Evolutionary conservation across 2,113 vertebrate genomes (phyloP).

Genomic region (zebrafish (Danio rerio)): GRCz12tu NC_133182.1:19738501-19739000

Average conservation of each 20-base stretch:
- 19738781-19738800: slow-evolving; percentile 76
- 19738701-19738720: slow-evolving; percentile 80
- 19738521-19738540: too few species aligned
- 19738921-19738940: too few species aligned
- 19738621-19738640: background rate
- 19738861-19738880: too few species aligned
- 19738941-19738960: too few species aligned
- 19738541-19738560: too few species aligned
- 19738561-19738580: background rate
- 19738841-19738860: too few species aligned
- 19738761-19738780: slow-evolving; percentile 87
- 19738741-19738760: slow-evolving; percentile 91
- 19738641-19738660: background rate
- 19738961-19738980: too few species aligned
- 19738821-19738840: too few species aligned
- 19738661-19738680: background rate
- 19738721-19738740: slow-evolving; percentile 92
- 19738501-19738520: too few species aligned
- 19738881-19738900: too few species aligned
- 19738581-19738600: background rate
- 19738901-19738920: too few species aligned
- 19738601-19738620: background rate
- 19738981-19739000: too few species aligned
- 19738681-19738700: slow-evolving; percentile 77
- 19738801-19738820: slow-evolving; percentile 81